phyloP scores from a whole-genome alignment of 2,888 invertebrate genomes.

The Netelia virgata region DNA sequence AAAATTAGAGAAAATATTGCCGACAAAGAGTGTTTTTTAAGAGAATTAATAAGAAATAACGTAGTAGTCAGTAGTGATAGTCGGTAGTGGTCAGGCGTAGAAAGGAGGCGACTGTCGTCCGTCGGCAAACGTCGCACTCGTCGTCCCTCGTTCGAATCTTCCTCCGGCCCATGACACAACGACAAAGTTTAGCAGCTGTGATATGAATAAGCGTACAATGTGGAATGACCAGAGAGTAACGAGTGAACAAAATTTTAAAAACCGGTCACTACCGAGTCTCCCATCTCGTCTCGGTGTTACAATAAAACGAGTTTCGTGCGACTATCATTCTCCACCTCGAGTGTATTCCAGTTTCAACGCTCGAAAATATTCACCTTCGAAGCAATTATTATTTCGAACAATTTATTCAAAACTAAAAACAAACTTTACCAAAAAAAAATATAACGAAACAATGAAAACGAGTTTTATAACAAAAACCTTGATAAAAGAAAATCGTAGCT shows the following conservation, averaged over 20 bases:
- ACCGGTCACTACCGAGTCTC: too few relatives aligned
- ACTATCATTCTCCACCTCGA: too few relatives aligned
- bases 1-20: neutral
- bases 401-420: neutral
- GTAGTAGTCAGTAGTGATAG: slow-evolving; percentile 47
- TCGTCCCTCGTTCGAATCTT: slow-evolving; percentile 32
- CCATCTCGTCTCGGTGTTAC: too few relatives aligned
- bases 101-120: slow-evolving; percentile 45
- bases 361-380: too few relatives aligned
- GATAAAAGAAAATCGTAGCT: neutral
- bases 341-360: too few relatives aligned
- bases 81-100: slow-evolving; percentile 57
- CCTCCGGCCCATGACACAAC: neutral
- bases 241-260: too few relatives aligned
- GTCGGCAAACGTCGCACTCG: slow-evolving; percentile 61
- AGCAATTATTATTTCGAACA: too few relatives aligned
- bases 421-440: neutral
- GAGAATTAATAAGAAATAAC: neutral
- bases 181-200: neutral
- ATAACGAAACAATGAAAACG: neutral
- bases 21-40: neutral
- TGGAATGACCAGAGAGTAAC: too few relatives aligned
- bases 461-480: neutral
- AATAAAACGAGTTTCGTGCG: too few relatives aligned
- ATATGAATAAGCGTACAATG: neutral